Conservation (phyloP, 2,113 vertebrate genomes). For the Arothron firmamentum region DNA sequence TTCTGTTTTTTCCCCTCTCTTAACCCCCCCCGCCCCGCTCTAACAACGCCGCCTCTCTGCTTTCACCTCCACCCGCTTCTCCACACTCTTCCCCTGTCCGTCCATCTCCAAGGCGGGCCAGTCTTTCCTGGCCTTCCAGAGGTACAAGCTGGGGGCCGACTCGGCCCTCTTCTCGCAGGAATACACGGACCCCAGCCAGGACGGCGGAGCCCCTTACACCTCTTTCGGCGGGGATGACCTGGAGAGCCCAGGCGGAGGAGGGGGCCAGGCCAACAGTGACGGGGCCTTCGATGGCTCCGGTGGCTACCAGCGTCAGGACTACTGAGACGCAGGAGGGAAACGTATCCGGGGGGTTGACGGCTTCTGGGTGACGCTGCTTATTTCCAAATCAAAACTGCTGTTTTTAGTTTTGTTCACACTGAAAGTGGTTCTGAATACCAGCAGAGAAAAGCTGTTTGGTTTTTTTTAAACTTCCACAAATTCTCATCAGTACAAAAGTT, state of each 20-base stretch:
- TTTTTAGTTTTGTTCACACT: background rate
- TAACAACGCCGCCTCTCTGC: conserved; percentile 37
- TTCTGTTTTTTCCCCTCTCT: conserved; percentile 3
- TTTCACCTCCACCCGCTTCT: background rate
- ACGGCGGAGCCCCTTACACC: conserved; percentile 82
- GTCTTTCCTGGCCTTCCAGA: conserved; percentile 89
- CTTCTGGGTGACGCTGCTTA: conserved; percentile 14
- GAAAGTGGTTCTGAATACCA: background rate
- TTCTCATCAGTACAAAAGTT: too few species aligned
- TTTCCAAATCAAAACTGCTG: conserved; percentile 2
- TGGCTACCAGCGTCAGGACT: conserved; percentile 92
- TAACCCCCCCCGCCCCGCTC: conserved; percentile 4
- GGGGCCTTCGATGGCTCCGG: conserved; percentile 77
- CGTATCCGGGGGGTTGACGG: background rate
- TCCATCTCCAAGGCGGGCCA: conserved; percentile 81
- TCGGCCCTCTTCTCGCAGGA: conserved; percentile 97
- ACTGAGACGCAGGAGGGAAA: conserved; percentile 66
- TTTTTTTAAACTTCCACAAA: too few species aligned
- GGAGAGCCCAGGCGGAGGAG: conserved; percentile 70
- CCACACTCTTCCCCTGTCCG: background rate
- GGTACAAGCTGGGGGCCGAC: conserved; percentile 91
- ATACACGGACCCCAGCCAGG: conserved; percentile 95
- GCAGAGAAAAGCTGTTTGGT: too few species aligned
- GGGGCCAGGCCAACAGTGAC: conserved; percentile 74
- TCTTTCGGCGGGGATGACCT: conserved; percentile 83